phyloP scores from a whole-genome alignment of 2,888 invertebrate genomes.

The Catocala fraxini region DNA sequence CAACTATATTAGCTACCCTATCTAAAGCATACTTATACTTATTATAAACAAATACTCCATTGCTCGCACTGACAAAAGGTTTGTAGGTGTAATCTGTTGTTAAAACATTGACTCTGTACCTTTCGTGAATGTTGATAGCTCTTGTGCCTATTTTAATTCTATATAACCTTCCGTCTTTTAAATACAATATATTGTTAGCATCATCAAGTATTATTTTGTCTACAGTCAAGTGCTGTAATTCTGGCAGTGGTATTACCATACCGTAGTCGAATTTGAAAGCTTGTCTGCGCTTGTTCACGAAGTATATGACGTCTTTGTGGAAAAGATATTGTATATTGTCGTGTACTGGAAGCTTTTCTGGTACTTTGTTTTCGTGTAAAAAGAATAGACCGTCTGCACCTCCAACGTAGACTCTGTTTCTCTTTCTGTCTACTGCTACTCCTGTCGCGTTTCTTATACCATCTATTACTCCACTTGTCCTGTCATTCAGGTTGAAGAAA shows the following conservation, averaged over 20 bases:
- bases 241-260: slow-evolving; percentile 57
- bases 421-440: slow-evolving; percentile 68
- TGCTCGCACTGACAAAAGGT: slow-evolving; percentile 64
- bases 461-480: slow-evolving; percentile 62
- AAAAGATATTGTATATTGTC: slow-evolving; percentile 70
- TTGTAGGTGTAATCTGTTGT: slow-evolving; percentile 65
- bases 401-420: slow-evolving; percentile 73
- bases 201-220: slow-evolving; percentile 74
- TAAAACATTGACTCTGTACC: slow-evolving; percentile 59
- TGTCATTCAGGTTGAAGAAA: slow-evolving; percentile 63
- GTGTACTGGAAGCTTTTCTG: slow-evolving; percentile 67
- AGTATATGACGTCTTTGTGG: slow-evolving; percentile 72
- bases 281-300: slow-evolving; percentile 63
- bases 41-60: slow-evolving; percentile 74
- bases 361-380: slow-evolving; percentile 65
- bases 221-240: slow-evolving; percentile 59
- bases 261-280: slow-evolving; percentile 73
- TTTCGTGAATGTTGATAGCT: slow-evolving; percentile 69
- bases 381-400: slow-evolving; percentile 73
- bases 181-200: slow-evolving; percentile 73
- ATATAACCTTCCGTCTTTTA: slow-evolving; percentile 62
- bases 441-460: slow-evolving; percentile 76
- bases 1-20: slow-evolving; percentile 64
- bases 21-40: slow-evolving; percentile 78
- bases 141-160: slow-evolving; percentile 72